phyloP scores from a whole-genome alignment of 1,140 invertebrate genomes.

The Drosophila sp. region DNA sequence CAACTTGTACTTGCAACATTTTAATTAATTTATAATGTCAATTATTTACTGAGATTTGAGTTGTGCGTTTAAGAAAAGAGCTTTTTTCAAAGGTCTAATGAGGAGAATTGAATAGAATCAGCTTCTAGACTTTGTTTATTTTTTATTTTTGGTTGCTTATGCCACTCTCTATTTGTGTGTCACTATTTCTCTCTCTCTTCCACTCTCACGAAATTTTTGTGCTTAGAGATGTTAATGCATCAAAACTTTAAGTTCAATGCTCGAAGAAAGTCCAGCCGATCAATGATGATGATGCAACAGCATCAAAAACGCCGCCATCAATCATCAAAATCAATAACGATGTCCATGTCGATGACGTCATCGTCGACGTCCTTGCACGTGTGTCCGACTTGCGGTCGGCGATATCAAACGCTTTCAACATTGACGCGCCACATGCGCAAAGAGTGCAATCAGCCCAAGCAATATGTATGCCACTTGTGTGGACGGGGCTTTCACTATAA shows the following conservation, averaged over 20 bases:
- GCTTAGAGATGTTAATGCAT: conserved; percentile 24
- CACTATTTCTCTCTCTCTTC: conserved; percentile 25
- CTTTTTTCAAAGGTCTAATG: conserved; percentile 21
- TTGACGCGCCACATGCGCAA: conserved; percentile 85
- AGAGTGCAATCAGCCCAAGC: conserved; percentile 85
- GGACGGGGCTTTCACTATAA: conserved; percentile 85
- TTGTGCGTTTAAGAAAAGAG: background rate
- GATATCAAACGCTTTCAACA: conserved; percentile 86
- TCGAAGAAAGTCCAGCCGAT: conserved; percentile 44
- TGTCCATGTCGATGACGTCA: background rate
- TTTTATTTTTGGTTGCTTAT: conserved; percentile 20
- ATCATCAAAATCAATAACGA: conserved; percentile 8
- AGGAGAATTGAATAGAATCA: background rate
- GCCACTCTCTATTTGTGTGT: conserved; percentile 42
- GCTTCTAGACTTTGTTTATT: background rate
- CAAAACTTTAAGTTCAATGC: conserved; percentile 19
- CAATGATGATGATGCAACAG: conserved; percentile 27
- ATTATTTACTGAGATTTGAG: background rate
- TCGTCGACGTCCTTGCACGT: conserved; percentile 54
- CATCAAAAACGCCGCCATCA: conserved; percentile 34
- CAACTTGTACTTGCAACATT: conserved; percentile 47
- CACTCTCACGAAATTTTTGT: background rate
- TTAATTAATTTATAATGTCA: background rate
- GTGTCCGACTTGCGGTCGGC: conserved; percentile 86
- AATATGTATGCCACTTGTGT: conserved; percentile 84